Conservation (phyloP, 2,888 invertebrate species). For the Brachyptera putata region DNA sequence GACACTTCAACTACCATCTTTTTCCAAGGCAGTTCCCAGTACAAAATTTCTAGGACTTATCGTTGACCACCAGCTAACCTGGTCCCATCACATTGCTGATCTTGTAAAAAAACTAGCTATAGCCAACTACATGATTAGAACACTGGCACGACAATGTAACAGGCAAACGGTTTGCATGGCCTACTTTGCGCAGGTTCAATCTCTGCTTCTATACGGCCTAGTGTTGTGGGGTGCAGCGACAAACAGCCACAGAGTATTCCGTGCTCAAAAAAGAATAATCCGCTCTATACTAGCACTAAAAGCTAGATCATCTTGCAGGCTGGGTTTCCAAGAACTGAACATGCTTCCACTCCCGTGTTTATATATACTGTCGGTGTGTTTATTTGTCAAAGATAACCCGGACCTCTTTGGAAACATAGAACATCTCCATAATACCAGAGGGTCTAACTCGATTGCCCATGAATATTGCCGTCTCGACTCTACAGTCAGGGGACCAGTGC, state of each 20-base stretch:
- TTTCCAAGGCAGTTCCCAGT: background rate
- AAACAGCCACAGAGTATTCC: background rate
- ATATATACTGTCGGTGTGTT: background rate
- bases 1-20: background rate
- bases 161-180: background rate
- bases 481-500: no score
- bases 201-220: background rate
- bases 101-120: background rate
- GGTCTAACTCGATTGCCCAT: no score
- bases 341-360: background rate
- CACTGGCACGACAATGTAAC: no score
- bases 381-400: no score
- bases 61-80: background rate
- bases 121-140: background rate
- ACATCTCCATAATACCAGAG: no score
- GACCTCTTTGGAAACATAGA: no score
- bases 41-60: background rate
- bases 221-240: background rate
- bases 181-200: background rate
- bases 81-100: no score
- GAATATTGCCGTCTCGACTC: no score
- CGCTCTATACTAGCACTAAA: background rate
- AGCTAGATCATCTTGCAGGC: background rate
- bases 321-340: background rate
- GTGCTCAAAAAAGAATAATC: background rate